Evolutionary conservation across 2,797 vertebrate species (phyloP).

Genomic region (Arremon brunneinucha): DNA sequence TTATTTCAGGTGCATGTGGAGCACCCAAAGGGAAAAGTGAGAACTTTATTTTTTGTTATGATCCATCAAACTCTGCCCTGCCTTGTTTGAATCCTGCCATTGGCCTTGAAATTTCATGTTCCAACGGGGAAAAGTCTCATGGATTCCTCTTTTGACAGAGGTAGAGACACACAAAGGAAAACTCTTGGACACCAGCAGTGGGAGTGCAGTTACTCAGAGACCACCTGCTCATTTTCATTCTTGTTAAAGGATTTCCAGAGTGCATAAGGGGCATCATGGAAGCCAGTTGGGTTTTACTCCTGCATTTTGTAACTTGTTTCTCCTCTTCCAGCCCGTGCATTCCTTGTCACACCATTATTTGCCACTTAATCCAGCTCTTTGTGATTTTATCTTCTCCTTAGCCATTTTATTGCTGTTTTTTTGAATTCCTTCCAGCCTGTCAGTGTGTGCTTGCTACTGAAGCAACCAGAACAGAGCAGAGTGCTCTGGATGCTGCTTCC

Average conservation of each 20-base stretch:
- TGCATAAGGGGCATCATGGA: background rate
- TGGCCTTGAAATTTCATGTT: background rate
- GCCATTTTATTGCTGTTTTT: background rate
- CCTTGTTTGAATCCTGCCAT: background rate
- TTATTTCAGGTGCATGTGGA: background rate
- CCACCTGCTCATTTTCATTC: background rate
- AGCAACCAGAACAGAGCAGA: background rate
- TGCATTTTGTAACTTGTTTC: background rate
- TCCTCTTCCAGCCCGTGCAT: background rate
- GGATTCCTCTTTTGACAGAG: background rate
- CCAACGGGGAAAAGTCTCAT: background rate
- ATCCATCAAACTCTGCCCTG: background rate
- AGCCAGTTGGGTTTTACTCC: background rate
- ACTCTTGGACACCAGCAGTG: background rate
- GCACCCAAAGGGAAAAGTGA: background rate
- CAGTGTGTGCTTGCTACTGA: background rate
- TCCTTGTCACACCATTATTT: background rate
- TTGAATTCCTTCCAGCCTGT: background rate
- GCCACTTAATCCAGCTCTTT: background rate
- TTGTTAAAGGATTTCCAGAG: background rate
- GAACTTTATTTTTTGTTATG: background rate
- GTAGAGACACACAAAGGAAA: background rate
- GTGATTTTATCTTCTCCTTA: background rate
- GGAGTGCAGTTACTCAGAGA: background rate
- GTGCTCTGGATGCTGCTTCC: background rate